Evolutionary conservation across 1,140 invertebrate species (phyloP).

Genomic region (Zaprionus capensis): DNA sequence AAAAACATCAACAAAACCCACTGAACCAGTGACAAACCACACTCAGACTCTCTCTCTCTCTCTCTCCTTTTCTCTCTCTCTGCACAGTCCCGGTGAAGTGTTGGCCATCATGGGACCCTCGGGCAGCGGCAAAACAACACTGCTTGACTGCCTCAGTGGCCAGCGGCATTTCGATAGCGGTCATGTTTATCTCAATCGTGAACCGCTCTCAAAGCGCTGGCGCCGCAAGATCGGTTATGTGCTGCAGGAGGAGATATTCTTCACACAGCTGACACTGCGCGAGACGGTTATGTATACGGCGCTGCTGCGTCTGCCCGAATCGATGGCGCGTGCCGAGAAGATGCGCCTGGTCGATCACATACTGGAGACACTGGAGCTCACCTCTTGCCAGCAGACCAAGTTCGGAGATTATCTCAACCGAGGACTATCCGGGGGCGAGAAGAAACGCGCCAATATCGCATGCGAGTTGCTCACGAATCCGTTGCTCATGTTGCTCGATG

Average conservation of each 20-base stretch:
- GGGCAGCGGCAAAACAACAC: constrained; percentile 92
- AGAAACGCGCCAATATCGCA: constrained; percentile 94
- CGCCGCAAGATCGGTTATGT: constrained; percentile 93
- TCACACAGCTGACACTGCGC: constrained; percentile 91
- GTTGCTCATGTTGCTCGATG: constrained; percentile 92
- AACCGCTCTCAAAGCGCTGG: constrained; percentile 90
- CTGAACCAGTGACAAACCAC: constrained; percentile 52
- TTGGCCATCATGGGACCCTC: constrained; percentile 94
- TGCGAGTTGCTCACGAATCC: constrained; percentile 94
- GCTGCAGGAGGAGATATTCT: constrained; percentile 93
- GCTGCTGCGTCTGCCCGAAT: constrained; percentile 90
- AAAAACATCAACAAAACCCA: constrained; percentile 33
- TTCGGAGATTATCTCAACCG: constrained; percentile 92
- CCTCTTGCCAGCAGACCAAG: constrained; percentile 91
- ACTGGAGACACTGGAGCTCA: constrained; percentile 91
- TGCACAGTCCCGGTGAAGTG: constrained; percentile 88
- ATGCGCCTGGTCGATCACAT: constrained; percentile 92
- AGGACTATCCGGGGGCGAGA: constrained; percentile 94
- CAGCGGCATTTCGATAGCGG: constrained; percentile 89
- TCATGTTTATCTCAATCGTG: constrained; percentile 90
- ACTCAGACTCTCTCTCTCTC: constrained; percentile 7
- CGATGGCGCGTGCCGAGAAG: constrained; percentile 90
- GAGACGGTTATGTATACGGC: constrained; percentile 92
- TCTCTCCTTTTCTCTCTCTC: not conserved
- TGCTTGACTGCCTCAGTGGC: constrained; percentile 91